phyloP scores from a whole-genome alignment of 1,140 invertebrate genomes.

The Papilio helenus region DNA sequence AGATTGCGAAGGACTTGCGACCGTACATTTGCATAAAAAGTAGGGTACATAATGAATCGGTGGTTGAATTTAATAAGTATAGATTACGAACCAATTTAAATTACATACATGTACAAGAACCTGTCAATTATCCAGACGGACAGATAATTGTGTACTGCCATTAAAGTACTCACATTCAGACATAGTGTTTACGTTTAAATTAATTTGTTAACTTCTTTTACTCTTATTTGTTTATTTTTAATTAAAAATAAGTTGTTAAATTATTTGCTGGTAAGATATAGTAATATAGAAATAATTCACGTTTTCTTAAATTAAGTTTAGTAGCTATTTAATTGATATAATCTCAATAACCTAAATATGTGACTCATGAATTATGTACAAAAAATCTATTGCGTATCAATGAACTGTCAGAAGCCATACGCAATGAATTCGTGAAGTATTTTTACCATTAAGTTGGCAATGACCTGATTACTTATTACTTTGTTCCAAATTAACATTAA shows the following conservation, averaged over 20 bases:
- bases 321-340: background rate
- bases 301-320: background rate
- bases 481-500: background rate
- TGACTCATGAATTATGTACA: background rate
- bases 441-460: slow-evolving; percentile 3
- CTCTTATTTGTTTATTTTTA: background rate
- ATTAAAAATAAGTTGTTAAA: too few species aligned
- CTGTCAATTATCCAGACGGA: background rate
- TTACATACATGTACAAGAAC: slow-evolving; percentile 11
- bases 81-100: slow-evolving; percentile 6
- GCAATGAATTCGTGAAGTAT: slow-evolving; percentile 25
- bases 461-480: slow-evolving; percentile 7
- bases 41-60: slow-evolving; percentile 3
- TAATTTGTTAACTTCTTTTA: background rate
- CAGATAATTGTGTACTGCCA: background rate
- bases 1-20: slow-evolving; percentile 11
- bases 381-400: slow-evolving; percentile 15
- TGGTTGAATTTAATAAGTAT: slow-evolving; percentile 13
- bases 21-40: background rate
- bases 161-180: background rate
- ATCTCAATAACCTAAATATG: background rate
- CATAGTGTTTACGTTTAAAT: background rate
- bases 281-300: background rate
- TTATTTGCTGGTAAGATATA: background rate
- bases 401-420: slow-evolving; percentile 13